Evolutionary conservation across 2,888 invertebrate species (phyloP), one percentile per base, ranked within the genome.

Genomic region (Drosophila sordidula): DNA sequence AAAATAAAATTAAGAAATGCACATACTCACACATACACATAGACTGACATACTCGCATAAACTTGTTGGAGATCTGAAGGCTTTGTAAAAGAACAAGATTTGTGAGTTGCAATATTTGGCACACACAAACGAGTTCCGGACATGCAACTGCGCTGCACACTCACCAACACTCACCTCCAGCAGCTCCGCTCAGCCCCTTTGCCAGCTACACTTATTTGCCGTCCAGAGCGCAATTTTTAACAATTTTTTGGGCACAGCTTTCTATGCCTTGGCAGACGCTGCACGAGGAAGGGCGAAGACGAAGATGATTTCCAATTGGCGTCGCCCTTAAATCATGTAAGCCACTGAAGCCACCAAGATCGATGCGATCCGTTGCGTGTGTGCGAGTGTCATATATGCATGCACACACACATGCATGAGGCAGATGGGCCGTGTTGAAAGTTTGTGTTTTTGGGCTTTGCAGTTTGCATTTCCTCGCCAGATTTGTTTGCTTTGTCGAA

Each of bases 81-180:
- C 52, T 78, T 74, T 74, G 65, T 64, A 56, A 59, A 59, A 74
- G 59, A 86, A 72, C 78, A 81, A 81, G 87, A 87, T 81, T 87
- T 83, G 81, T 80, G 84, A 83, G 84, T 69, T 74, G 87, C 87
- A 87, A 87, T 86, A 79, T 82, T 80, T 80, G 80, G 77, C 80
- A 83, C 87, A 86, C 87, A 81, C 88, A 82, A 81, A 81, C 87
- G 81, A 80, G 81, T 87, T 81, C 82, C 75, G 76, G 62, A 51
- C 75, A 76, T 79, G 87, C 80, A 80, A 64, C 77, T 67, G 55
- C 56, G 56, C 11, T 32, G 38, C 38, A 42, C 45, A 57, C 42
- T 29, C 25, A 6, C 6, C 38, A 12, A n/a, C 34, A 18, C 5
- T 9, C 22, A 26, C 25, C 22, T 6, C 34, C 26, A 12, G 16